These are phyloP conservation scores for Sinocyclocheilus rhinocerous DNA, from an alignment of 2,113 vertebrate genomes.

Conservation along the genomic window DNA sequence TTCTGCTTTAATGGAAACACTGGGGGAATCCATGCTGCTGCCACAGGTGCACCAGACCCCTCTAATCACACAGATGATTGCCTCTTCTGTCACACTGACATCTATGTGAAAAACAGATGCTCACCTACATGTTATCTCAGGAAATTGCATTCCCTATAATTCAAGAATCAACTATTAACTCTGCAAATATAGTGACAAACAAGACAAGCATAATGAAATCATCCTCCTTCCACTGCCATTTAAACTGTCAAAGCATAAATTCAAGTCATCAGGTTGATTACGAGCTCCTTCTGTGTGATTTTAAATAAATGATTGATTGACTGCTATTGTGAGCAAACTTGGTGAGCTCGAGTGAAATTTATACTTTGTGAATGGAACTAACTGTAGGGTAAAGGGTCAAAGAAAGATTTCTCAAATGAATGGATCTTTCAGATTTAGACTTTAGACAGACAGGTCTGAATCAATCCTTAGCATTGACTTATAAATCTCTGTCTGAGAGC, in stretches of 20 bases:
- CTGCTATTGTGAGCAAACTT: background rate
- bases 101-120: conserved; percentile 34
- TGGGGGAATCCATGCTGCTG: conserved; percentile 23
- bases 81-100: conserved; percentile 13
- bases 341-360: background rate
- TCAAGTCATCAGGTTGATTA: background rate
- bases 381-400: background rate
- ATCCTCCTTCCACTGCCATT: background rate
- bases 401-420: conserved; percentile 1
- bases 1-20: conserved; percentile 28
- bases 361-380: background rate
- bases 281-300: background rate
- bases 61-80: conserved; percentile 42
- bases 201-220: background rate
- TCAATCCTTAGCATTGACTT: conserved; percentile 6
- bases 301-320: background rate
- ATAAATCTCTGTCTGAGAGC: background rate
- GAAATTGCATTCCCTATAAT: background rate
- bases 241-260: background rate
- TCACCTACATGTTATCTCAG: conserved; percentile 22
- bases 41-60: conserved; percentile 30
- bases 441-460: conserved; percentile 26
- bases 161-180: conserved; percentile 1
- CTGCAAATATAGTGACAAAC: background rate
- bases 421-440: conserved; percentile 11